These are phyloP conservation scores for Heliconius hermathena DNA, from an alignment of 1,140 invertebrate genomes.

Conservation along the genomic window DNA sequence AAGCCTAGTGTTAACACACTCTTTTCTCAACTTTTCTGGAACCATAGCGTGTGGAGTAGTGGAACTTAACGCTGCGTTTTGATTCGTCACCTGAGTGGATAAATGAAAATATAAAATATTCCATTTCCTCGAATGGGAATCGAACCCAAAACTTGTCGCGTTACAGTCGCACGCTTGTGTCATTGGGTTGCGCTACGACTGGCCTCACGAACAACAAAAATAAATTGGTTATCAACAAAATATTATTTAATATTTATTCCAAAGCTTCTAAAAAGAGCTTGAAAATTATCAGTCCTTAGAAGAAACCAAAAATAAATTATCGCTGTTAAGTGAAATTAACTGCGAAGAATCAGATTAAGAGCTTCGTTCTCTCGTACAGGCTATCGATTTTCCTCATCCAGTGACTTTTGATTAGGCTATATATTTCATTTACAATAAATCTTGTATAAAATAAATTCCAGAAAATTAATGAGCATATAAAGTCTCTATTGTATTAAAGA, in stretches of 20 bases:
- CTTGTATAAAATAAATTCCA: neutral
- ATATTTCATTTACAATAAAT: conserved; percentile 14
- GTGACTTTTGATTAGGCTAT: conserved; percentile 35
- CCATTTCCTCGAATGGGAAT: too few relatives aligned
- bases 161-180: neutral
- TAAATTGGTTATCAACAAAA: neutral
- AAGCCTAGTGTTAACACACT: too few relatives aligned
- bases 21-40: too few relatives aligned
- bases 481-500: neutral
- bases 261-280: neutral
- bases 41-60: too few relatives aligned
- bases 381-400: conserved; percentile 41
- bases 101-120: too few relatives aligned
- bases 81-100: too few relatives aligned
- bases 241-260: neutral
- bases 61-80: too few relatives aligned
- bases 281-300: neutral
- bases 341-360: conserved; percentile 43
- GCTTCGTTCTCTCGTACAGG: conserved; percentile 33
- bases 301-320: conserved; percentile 30
- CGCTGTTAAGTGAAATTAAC: conserved; percentile 50
- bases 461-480: neutral
- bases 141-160: too few relatives aligned
- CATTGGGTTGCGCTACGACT: too few relatives aligned
- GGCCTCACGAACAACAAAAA: too few relatives aligned